Evolutionary conservation across 2,797 vertebrate genomes (phyloP).

Genomic region (Chlorospingus flavigularis): DNA sequence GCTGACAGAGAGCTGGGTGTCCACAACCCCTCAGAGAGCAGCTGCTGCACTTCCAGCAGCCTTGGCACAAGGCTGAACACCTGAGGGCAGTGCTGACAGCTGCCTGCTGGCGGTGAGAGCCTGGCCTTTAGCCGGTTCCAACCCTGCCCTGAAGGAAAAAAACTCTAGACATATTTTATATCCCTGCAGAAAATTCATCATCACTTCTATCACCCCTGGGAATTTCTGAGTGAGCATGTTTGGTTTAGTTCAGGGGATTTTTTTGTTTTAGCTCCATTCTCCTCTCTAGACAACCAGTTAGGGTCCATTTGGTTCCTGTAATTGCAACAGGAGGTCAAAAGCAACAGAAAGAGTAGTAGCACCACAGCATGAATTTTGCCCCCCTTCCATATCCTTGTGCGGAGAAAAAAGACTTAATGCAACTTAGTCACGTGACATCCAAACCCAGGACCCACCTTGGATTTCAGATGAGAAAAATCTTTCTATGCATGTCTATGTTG

Average conservation of each 20-base stretch:
- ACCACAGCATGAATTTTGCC: neutral
- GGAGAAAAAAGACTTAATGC: neutral
- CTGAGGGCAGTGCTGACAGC: neutral
- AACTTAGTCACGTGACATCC: neutral
- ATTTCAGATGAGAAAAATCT: neutral
- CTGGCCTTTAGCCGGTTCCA: neutral
- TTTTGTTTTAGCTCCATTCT: neutral
- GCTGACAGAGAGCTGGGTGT: neutral
- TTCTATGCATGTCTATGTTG: neutral
- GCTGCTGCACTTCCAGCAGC: neutral
- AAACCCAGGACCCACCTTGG: neutral
- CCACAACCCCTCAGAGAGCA: neutral
- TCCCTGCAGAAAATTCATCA: neutral
- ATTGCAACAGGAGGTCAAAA: neutral
- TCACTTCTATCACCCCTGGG: neutral
- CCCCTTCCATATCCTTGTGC: neutral
- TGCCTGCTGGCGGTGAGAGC: neutral
- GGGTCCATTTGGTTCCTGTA: neutral
- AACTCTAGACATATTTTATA: rapidly evolving
- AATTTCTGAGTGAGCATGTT: neutral
- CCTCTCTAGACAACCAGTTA: neutral
- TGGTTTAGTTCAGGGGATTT: neutral
- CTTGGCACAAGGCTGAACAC: neutral
- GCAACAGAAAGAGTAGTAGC: neutral
- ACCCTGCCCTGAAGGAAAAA: neutral